Evolutionary conservation across 2,113 vertebrate genomes (phyloP).

Genomic region (Seriola rivoliana): DNA sequence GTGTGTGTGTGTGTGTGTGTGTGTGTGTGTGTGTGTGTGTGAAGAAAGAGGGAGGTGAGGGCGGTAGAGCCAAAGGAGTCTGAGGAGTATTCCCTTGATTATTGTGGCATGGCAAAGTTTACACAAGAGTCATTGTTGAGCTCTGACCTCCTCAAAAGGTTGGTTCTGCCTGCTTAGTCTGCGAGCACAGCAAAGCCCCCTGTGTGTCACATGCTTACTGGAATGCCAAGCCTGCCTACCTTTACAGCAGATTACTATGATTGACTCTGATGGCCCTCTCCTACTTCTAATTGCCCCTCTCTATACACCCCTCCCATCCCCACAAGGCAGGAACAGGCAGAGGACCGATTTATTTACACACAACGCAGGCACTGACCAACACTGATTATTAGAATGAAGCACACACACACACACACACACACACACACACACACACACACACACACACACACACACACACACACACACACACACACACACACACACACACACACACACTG

Average conservation of each 20-base stretch:
- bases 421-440: no score
- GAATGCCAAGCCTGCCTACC: constrained; percentile 81
- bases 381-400: not conserved
- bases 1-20: no score
- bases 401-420: no score
- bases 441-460: no score
- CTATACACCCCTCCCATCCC: constrained; percentile 27
- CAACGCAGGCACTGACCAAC: not conserved
- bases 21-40: no score
- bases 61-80: constrained; percentile 15
- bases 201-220: constrained; percentile 80
- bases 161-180: constrained; percentile 78
- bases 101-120: constrained; percentile 81
- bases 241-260: constrained; percentile 81
- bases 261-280: constrained; percentile 76
- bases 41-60: not conserved
- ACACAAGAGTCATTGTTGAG: constrained; percentile 83
- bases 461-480: no score
- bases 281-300: constrained; percentile 77
- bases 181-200: constrained; percentile 67
- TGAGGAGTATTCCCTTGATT: constrained; percentile 73
- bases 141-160: constrained; percentile 76
- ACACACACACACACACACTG: not conserved
- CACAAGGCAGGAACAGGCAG: constrained; percentile 24
- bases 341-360: constrained; percentile 18